These are phyloP conservation scores for Carcinoscorpius rotundicauda DNA, from an alignment of 1,140 invertebrate genomes.

Conservation along the genomic window DNA sequence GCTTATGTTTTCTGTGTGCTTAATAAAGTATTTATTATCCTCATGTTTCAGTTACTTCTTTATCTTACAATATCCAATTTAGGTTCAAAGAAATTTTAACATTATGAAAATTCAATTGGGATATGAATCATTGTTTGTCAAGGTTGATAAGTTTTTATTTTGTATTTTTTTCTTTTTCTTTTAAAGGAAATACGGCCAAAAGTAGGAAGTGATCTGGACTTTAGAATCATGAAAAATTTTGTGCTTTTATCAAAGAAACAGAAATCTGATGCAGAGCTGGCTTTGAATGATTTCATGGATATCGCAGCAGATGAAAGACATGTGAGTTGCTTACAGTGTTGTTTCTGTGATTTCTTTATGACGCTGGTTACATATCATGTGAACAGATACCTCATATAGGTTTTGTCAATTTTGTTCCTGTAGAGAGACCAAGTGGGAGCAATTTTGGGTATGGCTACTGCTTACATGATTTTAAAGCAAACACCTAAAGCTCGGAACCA, in stretches of 20 bases:
- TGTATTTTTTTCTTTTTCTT: constrained; percentile 1
- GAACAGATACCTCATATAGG: constrained; percentile 1
- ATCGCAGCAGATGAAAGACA: constrained; percentile 51
- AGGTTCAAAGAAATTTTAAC: too few species aligned
- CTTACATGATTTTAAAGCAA: constrained; percentile 71
- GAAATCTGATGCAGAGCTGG: constrained; percentile 63
- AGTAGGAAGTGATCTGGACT: constrained; percentile 43
- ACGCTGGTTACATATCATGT: background rate
- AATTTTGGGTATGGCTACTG: constrained; percentile 75
- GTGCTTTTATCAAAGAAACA: constrained; percentile 69
- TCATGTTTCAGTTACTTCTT: too few species aligned
- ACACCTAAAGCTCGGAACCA: constrained; percentile 79
- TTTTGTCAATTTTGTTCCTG: background rate
- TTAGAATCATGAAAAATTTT: constrained; percentile 63
- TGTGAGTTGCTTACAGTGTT: constrained; percentile 14
- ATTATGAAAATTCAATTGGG: too few species aligned
- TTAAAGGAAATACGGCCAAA: constrained; percentile 58
- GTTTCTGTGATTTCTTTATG: constrained; percentile 6
- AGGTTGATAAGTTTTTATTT: too few species aligned
- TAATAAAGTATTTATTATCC: too few species aligned
- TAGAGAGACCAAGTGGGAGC: constrained; percentile 64
- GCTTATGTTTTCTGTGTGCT: constrained; percentile 23
- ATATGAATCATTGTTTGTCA: too few species aligned
- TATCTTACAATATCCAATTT: too few species aligned
- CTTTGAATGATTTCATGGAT: constrained; percentile 64